These are phyloP conservation scores for Hippopotamus amphibius DNA, from an alignment of 2,113 vertebrate genomes.

Conservation along the genomic window DNA sequence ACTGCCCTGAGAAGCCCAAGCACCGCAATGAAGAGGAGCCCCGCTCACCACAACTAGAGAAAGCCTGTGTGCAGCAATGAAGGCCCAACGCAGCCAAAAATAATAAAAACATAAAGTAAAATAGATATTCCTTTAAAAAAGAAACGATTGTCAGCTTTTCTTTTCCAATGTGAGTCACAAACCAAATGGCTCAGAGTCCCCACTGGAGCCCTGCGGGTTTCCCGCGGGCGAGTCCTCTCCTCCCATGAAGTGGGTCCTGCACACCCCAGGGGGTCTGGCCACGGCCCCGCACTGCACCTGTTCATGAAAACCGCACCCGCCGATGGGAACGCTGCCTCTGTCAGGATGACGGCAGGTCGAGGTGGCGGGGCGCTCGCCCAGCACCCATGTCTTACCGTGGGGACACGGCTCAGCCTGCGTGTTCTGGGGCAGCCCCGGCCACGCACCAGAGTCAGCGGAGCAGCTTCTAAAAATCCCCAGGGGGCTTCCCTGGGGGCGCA, in stretches of 20 bases:
- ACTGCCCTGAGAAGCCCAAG: too few relatives aligned
- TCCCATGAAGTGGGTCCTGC: background rate
- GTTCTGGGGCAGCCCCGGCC: background rate
- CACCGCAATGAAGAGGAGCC: too few relatives aligned
- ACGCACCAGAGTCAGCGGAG: background rate
- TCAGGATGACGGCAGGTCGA: too few relatives aligned
- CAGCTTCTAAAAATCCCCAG: too few relatives aligned
- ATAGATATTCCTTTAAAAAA: too few relatives aligned
- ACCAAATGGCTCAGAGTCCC: background rate
- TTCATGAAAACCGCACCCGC: too few relatives aligned
- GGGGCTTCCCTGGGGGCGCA: background rate
- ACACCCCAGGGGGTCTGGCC: accelerated
- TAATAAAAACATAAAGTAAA: too few relatives aligned
- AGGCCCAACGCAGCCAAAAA: too few relatives aligned
- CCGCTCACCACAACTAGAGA: too few relatives aligned
- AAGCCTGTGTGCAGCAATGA: too few relatives aligned
- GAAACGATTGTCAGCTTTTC: background rate
- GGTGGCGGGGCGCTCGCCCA: background rate
- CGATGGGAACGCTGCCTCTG: background rate
- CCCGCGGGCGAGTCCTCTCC: background rate
- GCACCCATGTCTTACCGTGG: accelerated
- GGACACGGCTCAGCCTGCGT: accelerated
- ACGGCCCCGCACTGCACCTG: accelerated
- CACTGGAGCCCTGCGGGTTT: accelerated
- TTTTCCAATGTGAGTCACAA: background rate